Conservation (phyloP, 2,113 vertebrate genomes). For the Gobius niger region DNA sequence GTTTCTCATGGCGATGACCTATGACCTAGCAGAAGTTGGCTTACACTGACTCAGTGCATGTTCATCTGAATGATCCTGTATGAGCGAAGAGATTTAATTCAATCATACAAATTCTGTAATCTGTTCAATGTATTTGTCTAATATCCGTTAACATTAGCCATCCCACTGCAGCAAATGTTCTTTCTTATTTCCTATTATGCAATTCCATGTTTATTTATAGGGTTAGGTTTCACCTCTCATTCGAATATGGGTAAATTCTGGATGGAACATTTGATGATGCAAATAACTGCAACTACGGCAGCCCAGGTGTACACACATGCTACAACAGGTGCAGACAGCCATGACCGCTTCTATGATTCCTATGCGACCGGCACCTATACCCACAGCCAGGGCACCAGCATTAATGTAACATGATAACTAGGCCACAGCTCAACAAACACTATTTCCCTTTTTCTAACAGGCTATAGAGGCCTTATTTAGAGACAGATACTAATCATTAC, state of each 20-base stretch:
- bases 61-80: constrained; percentile 40
- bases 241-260: too few species aligned
- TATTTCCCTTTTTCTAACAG: constrained; percentile 61
- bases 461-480: constrained; percentile 65
- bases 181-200: too few species aligned
- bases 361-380: constrained; percentile 45
- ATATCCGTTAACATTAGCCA: too few species aligned
- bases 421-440: constrained; percentile 64
- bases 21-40: constrained; percentile 35
- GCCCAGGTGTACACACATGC: too few species aligned
- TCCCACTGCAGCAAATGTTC: too few species aligned
- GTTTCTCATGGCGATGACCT: constrained; percentile 36
- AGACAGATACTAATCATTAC: constrained; percentile 70
- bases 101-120: too few species aligned
- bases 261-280: too few species aligned
- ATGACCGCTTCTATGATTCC: background rate
- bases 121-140: too few species aligned
- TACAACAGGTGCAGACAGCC: too few species aligned
- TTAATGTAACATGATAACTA: constrained; percentile 69
- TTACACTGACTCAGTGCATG: constrained; percentile 36
- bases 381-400: constrained; percentile 39
- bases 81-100: constrained; percentile 7
- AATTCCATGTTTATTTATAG: too few species aligned
- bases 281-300: too few species aligned
- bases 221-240: too few species aligned